phyloP scores from a whole-genome alignment of 2,888 invertebrate species.

The Bugulina stolonifera region DNA sequence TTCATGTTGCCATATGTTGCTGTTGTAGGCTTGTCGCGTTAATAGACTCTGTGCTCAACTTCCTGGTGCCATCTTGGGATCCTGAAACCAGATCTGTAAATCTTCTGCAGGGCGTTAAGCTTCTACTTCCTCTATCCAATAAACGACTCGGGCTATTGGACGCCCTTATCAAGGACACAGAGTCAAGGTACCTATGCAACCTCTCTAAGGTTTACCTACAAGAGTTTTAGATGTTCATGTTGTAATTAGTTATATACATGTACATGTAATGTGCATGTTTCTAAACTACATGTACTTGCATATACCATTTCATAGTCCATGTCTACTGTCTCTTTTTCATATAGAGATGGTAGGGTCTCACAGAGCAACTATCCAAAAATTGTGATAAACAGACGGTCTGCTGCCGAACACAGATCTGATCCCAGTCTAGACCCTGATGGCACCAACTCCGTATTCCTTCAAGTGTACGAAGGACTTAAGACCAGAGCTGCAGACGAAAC shows the following conservation, averaged over 20 bases:
- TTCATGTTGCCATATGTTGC: too few species aligned
- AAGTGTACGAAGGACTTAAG: constrained; percentile 49
- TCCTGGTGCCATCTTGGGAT: constrained; percentile 50
- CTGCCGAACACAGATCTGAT: constrained; percentile 47
- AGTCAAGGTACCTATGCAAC: constrained; percentile 39
- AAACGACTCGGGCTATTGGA: constrained; percentile 45
- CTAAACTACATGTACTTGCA: neutral
- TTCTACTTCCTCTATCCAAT: constrained; percentile 47
- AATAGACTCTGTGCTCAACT: constrained; percentile 48
- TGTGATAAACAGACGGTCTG: constrained; percentile 48
- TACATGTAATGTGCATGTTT: neutral
- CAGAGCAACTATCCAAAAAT: constrained; percentile 34
- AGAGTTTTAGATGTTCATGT: too few species aligned
- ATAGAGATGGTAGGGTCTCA: neutral
- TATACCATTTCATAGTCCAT: neutral
- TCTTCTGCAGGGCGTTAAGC: constrained; percentile 44
- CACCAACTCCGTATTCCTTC: constrained; percentile 48
- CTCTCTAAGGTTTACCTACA: too few species aligned
- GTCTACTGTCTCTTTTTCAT: neutral
- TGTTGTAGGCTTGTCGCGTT: constrained; percentile 42
- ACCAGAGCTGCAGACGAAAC: constrained; percentile 41
- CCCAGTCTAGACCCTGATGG: constrained; percentile 42
- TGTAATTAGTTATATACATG: too few species aligned
- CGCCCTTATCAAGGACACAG: constrained; percentile 46
- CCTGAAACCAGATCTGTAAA: constrained; percentile 43